Evolutionary conservation across 2,888 invertebrate species (phyloP), one percentile per base, ranked within the genome.

Genomic region (Stomorhina lunata): DNA sequence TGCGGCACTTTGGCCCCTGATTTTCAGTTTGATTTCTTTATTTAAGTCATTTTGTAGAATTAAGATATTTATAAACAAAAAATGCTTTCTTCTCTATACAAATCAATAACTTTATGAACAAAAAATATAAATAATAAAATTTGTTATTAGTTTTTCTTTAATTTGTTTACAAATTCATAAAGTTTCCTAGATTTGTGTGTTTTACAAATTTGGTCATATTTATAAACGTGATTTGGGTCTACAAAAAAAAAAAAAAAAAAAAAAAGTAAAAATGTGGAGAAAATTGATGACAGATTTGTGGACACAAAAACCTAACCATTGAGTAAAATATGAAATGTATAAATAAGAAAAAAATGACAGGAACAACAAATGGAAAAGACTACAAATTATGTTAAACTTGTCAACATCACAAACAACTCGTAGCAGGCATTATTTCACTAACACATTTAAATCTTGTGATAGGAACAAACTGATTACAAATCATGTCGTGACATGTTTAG

Each of bases 401-500:
- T 7, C 12, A n/a, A 27, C n/a, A 27, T 53, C 3, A 7, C 22
- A 59, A 59, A 57, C 17, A 57, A 57, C 12, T 12, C 10, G 2
- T 12, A 37, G 37, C 37, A 34, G 22, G 27, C 34, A 6, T 22
- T 57, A 12, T 22, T 53, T n/a, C n/a, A n/a, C n/a, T 37, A 1
- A 20, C 25, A 50, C 9, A 48, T 55, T 27, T 17, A 55, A 59
- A 59, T 3, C 34, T 34, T 32, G 20, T 59, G 57, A 59, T 34
- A 34, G 6, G 20, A 57, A 57, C 20, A 17, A 57, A 57, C 20
- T 34, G 20, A 57, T 22, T 57, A 57, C 20, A 59, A 20, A 59
- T n/a, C n/a, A n/a, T 59, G 57, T 59, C 57, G 34, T 59, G 57
- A 59, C 57, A 59, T 59, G 57, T 22, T 37, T 20, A 59, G 34